These are phyloP conservation scores for Nycticorax nycticorax DNA, from an alignment of 2,113 vertebrate genomes.

Conservation along the genomic window DNA sequence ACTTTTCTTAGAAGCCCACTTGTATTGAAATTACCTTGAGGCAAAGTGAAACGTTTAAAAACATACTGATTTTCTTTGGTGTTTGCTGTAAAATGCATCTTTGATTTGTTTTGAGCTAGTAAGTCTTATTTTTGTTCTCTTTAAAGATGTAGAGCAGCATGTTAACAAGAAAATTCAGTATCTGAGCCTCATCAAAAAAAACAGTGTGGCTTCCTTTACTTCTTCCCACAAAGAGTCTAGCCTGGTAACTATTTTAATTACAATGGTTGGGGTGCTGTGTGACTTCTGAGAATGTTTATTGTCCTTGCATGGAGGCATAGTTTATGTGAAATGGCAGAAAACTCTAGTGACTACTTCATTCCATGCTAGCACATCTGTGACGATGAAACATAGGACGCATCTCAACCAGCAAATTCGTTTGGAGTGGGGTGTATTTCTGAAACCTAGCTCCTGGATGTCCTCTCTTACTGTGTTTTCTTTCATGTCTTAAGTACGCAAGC, in stretches of 20 bases:
- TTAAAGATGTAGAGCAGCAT: background rate
- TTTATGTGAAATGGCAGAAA: background rate
- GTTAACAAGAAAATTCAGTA: background rate
- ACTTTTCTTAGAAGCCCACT: background rate
- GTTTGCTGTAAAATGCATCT: background rate
- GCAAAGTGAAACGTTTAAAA: background rate
- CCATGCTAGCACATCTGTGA: background rate
- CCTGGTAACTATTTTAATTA: background rate
- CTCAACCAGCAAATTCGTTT: background rate
- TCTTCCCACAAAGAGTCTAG: background rate
- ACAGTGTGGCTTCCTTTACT: background rate
- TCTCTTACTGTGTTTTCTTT: background rate
- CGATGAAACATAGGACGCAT: rapidly evolving
- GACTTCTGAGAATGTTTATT: background rate
- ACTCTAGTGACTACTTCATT: background rate
- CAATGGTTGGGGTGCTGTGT: background rate
- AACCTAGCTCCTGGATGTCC: background rate
- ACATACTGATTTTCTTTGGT: background rate
- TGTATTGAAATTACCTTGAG: background rate
- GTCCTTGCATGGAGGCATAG: background rate
- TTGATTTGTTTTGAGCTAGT: background rate
- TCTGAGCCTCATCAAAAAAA: background rate
- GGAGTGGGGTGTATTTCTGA: background rate
- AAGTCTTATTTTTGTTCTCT: background rate
- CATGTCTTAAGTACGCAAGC: background rate